Conservation (phyloP, 2,888 invertebrate genomes). For the Megamerina dolium region DNA sequence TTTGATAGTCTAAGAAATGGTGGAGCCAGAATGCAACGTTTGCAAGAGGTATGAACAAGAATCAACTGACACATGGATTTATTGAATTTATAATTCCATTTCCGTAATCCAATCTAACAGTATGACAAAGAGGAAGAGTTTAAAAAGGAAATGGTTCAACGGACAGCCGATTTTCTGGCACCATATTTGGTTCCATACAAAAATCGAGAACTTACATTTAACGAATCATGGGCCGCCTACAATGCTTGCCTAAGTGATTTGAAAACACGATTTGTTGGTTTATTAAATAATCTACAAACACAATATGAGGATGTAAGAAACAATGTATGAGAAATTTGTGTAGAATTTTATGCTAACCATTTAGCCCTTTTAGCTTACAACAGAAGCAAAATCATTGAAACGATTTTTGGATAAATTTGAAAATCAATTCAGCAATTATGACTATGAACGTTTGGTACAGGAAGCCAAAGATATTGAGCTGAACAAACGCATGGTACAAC, state of each 20-base stretch:
- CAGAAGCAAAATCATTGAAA: slow-evolving; percentile 40
- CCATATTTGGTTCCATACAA: slow-evolving; percentile 55
- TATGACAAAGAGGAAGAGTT: slow-evolving; percentile 40
- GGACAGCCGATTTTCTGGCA: slow-evolving; percentile 54
- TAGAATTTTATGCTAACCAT: not conserved
- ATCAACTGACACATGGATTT: too few relatives aligned
- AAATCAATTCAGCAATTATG: slow-evolving; percentile 42
- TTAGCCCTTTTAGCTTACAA: slow-evolving; percentile 32
- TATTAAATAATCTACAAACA: slow-evolving; percentile 60
- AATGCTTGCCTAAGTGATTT: slow-evolving; percentile 61
- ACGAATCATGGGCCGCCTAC: slow-evolving; percentile 37
- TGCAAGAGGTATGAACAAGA: slow-evolving; percentile 52
- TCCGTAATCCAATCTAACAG: too few relatives aligned
- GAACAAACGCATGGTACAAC: slow-evolving; percentile 47
- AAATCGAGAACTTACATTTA: slow-evolving; percentile 25
- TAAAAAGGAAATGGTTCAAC: slow-evolving; percentile 51
- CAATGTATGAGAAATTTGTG: not conserved
- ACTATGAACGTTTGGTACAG: slow-evolving; percentile 40
- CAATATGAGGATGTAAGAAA: slow-evolving; percentile 59
- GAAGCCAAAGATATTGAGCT: slow-evolving; percentile 43
- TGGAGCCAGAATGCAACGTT: slow-evolving; percentile 50
- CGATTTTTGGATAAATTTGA: slow-evolving; percentile 44
- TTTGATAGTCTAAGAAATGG: slow-evolving; percentile 56
- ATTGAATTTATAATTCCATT: too few relatives aligned
- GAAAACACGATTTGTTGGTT: slow-evolving; percentile 56